These are phyloP conservation scores for Papilio helenus DNA, from an alignment of 1,140 invertebrate species.

Conservation along the genomic window DNA sequence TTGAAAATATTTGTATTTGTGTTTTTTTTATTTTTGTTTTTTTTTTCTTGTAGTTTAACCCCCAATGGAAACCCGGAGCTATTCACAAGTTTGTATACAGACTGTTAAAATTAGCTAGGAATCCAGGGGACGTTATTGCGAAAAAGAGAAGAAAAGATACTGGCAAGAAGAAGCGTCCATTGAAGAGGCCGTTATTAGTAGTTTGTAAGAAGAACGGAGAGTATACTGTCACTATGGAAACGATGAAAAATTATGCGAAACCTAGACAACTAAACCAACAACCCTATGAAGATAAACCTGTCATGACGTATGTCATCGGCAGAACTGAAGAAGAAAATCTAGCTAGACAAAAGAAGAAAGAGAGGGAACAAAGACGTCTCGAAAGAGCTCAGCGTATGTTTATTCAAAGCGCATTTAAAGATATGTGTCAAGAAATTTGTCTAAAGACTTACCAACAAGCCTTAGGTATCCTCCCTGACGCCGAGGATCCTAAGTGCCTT, in stretches of 20 bases:
- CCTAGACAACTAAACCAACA: conserved; percentile 67
- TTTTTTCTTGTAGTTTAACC: conserved; percentile 72
- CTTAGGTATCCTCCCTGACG: conserved; percentile 63
- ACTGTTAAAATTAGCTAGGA: conserved; percentile 66
- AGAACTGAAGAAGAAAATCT: conserved; percentile 75
- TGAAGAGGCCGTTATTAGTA: conserved; percentile 68
- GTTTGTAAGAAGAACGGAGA: conserved; percentile 74
- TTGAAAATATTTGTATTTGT: conserved; percentile 23
- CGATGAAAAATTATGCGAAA: conserved; percentile 70
- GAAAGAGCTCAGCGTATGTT: conserved; percentile 70
- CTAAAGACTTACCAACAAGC: conserved; percentile 77
- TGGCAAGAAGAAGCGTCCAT: conserved; percentile 59
- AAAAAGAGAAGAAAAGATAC: conserved; percentile 68
- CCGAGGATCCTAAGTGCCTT: conserved; percentile 66
- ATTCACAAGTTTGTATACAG: conserved; percentile 70
- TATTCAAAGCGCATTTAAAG: conserved; percentile 71
- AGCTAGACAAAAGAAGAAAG: conserved; percentile 64
- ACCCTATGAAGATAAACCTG: conserved; percentile 75
- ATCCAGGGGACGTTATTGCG: conserved; percentile 60
- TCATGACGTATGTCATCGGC: conserved; percentile 71
- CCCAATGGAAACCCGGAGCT: conserved; percentile 72
- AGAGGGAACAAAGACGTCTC: conserved; percentile 62
- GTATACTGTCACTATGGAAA: conserved; percentile 76
- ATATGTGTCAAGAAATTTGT: conserved; percentile 76
- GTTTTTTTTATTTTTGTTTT: conserved; percentile 52